Percentiles rank a stretch among this genome's conserved stretches.
These are phyloP conservation scores for Ferrisia virgata DNA, from an alignment of 2,888 invertebrate species.

Conservation along the genomic window DNA sequence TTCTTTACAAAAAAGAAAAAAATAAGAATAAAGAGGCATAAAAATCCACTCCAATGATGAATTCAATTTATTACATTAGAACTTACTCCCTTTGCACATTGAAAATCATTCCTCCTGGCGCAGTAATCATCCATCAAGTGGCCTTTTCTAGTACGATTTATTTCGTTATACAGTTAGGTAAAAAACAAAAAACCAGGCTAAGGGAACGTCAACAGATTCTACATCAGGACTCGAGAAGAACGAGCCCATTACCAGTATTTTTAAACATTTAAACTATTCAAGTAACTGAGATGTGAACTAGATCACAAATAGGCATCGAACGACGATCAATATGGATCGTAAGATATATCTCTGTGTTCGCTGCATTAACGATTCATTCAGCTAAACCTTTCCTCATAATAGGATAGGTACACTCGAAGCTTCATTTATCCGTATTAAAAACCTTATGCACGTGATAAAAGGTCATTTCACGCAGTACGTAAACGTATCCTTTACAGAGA, in stretches of 20 bases:
- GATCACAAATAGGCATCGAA: not conserved
- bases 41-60: not conserved
- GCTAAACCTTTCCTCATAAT: not conserved
- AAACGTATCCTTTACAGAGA: not conserved
- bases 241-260: no score
- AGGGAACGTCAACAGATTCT: no score
- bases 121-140: not conserved
- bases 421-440: not conserved
- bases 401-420: not conserved
- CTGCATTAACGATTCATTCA: not conserved
- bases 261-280: no score
- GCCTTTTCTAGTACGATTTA: no score
- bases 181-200: no score
- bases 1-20: not conserved
- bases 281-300: not conserved
- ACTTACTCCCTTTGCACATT: not conserved
- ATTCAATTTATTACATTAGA: slow-evolving; percentile 37
- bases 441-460: not conserved
- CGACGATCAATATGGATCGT: not conserved
- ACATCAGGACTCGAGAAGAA: no score
- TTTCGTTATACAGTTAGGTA: no score
- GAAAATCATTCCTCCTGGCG: not conserved
- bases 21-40: not conserved
- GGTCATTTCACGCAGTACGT: not conserved
- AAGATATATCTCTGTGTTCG: no score